Evolutionary conservation across 2,888 invertebrate genomes (phyloP), one percentile per base, ranked within the genome.

Genomic region (Exocentrus adspersus): DNA sequence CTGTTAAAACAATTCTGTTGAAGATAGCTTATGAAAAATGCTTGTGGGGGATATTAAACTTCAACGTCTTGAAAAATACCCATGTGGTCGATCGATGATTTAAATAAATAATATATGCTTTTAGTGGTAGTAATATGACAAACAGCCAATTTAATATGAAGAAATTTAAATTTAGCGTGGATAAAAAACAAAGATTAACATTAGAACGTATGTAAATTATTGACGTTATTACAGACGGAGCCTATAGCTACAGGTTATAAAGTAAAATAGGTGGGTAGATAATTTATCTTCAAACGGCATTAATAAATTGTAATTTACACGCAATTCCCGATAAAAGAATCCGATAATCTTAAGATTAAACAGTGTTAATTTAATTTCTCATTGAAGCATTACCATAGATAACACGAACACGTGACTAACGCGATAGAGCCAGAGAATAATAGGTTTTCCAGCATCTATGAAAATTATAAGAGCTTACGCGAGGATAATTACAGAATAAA

Each of bases 401-500:
- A 32, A 20, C 30, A 51, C 10, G 19, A 32, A 20, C 30, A 51
- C 10, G 19, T 17, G 37, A 51, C 30, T 51, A 37, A 19, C 19
- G 37, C 51, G 51, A 51, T 32, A 37, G 24, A 28, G 28, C 1
- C 48, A 21, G 28, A 20, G 21, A 42, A 42, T 19, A 56, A 19
- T 42, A 20, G 28, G n/a, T 24, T 58, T 46, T 10, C 17, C 17
- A 30, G 20, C 17, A 19, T 46, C 21, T 37, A 32, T 30, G 24
- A 50, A 53, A 43, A 45, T 45, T 28, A 46, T n/a, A 42, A 46
- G 43, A 56, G 19, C 51, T 59, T 60, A 60, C 32, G 48, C 42
- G 56, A 45, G 43, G 28, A 51, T 60, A 64, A 64, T 60, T 60
- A 37, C 46, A 19, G 46, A 56, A 56, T 63, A 64, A 64, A 60